Evolutionary conservation across 2,113 vertebrate species (phyloP).

Genomic region (Scomber scombrus): DNA sequence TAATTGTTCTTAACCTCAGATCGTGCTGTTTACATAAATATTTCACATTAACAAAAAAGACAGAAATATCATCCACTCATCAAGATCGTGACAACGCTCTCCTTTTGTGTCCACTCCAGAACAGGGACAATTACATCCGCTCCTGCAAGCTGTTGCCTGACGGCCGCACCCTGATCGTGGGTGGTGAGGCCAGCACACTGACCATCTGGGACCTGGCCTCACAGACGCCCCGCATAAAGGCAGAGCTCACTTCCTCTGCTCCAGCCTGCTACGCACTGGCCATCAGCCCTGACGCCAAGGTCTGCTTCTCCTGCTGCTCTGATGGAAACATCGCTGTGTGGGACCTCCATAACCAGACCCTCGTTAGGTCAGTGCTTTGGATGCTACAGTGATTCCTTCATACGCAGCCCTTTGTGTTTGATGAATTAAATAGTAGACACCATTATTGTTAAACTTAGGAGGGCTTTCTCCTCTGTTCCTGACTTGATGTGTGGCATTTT

Average conservation of each 20-base stretch:
- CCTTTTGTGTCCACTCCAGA: slow-evolving; percentile 82
- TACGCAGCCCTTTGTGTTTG: slow-evolving; percentile 1
- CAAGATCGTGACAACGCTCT: not conserved
- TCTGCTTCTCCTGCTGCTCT: slow-evolving; percentile 98
- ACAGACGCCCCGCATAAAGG: slow-evolving; percentile 96
- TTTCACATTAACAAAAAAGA: not conserved
- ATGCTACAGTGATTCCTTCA: not conserved
- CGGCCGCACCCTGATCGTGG: slow-evolving; percentile 96
- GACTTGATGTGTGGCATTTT: not conserved
- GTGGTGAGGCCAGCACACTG: slow-evolving; percentile 95
- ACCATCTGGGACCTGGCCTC: slow-evolving; percentile 99
- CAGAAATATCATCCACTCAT: not conserved
- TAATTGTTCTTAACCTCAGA: not conserved
- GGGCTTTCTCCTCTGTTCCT: not conserved
- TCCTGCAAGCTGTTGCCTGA: slow-evolving; percentile 98
- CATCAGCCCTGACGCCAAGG: slow-evolving; percentile 98
- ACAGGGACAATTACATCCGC: slow-evolving; percentile 98
- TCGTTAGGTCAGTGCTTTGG: slow-evolving; percentile 89
- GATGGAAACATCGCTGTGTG: slow-evolving; percentile 98
- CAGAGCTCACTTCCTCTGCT: slow-evolving; percentile 95
- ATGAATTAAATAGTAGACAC: not conserved
- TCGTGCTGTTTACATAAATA: not conserved
- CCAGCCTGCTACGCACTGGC: slow-evolving; percentile 97
- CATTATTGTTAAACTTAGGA: not conserved
- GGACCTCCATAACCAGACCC: slow-evolving; percentile 98